These are phyloP conservation scores for Trachelipus rathkii DNA, from an alignment of 1,140 invertebrate species.

Conservation along the genomic window DNA sequence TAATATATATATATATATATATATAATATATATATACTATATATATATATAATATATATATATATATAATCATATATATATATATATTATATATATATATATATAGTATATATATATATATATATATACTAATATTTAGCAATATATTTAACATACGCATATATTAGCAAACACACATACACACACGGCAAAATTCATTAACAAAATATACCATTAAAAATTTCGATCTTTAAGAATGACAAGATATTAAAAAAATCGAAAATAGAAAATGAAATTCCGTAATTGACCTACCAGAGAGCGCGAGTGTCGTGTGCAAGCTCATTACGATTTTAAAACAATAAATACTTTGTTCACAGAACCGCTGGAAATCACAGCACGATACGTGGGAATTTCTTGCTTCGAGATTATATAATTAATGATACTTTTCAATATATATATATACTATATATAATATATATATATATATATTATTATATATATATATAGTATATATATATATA, in stretches of 20 bases:
- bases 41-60: no score
- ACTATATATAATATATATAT: background rate
- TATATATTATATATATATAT: no score
- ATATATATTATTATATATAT: background rate
- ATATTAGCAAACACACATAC: no score
- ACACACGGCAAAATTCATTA: no score
- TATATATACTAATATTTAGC: no score
- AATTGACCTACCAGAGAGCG: background rate
- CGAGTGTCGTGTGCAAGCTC: background rate
- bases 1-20: no score
- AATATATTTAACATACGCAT: no score
- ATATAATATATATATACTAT: no score
- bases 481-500: background rate
- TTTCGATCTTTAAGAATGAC: no score
- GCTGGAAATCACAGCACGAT: background rate
- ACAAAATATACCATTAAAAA: background rate
- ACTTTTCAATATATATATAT: background rate
- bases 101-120: no score
- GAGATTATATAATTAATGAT: background rate
- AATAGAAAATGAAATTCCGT: background rate
- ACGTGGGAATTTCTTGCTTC: background rate
- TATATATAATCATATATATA: no score
- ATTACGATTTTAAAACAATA: background rate
- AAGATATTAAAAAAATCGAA: no score
- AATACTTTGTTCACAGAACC: background rate